Evolutionary conservation across 2,888 invertebrate species (phyloP).

Genomic region (Melinopterus prodromus): DNA sequence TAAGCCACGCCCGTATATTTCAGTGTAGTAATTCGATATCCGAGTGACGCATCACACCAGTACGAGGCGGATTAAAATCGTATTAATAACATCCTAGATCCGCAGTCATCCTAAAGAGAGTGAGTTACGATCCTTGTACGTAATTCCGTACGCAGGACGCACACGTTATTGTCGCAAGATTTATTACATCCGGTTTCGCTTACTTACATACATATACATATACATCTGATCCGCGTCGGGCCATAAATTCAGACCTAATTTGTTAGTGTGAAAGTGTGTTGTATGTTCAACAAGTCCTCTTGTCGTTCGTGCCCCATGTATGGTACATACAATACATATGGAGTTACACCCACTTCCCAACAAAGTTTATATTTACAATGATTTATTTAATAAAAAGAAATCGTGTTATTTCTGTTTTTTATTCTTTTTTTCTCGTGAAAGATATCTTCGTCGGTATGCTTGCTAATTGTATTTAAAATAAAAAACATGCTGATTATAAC

Average conservation of each 20-base stretch:
- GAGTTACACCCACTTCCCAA: too few relatives aligned
- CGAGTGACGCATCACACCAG: not conserved
- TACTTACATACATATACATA: not conserved
- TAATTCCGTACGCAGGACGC: not conserved
- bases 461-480: too few relatives aligned
- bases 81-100: not conserved
- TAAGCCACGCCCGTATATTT: too few relatives aligned
- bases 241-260: not conserved
- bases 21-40: too few relatives aligned
- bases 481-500: too few relatives aligned
- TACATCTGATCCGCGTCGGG: not conserved
- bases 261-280: not conserved
- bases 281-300: not conserved
- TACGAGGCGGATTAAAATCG: not conserved
- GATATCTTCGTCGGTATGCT: too few relatives aligned
- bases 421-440: too few relatives aligned
- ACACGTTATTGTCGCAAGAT: not conserved
- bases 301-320: not conserved
- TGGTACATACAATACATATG: too few relatives aligned
- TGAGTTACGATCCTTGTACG: not conserved
- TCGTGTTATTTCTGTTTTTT: too few relatives aligned
- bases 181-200: conserved; percentile 4
- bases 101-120: not conserved
- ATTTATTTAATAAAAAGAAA: too few relatives aligned
- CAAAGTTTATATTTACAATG: too few relatives aligned